A percentile compares a stretch with the other conserved stretches of the same genome.
Evolutionary conservation across 1,140 invertebrate species (phyloP).

Genomic region (Drosophila setifemur): DNA sequence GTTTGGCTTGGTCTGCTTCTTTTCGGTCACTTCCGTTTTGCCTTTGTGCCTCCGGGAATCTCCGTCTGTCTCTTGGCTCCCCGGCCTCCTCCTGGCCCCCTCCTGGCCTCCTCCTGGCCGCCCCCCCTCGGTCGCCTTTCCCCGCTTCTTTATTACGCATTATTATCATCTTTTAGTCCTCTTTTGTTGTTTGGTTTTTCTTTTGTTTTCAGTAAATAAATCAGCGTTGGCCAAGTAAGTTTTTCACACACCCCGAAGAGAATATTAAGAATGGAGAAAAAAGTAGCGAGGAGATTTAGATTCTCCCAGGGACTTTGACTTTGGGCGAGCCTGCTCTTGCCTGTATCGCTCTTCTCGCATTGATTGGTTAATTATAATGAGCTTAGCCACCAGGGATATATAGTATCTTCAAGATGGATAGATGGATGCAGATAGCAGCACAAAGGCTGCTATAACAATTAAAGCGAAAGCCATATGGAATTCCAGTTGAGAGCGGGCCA

Average conservation of each 20-base stretch:
- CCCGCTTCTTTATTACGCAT: conserved; percentile 75
- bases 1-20: conserved; percentile 45
- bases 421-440: too few species aligned
- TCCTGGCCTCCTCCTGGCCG: conserved; percentile 1
- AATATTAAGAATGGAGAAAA: too few species aligned
- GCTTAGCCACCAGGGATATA: conserved; percentile 51
- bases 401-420: too few species aligned
- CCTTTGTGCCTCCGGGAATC: conserved; percentile 42
- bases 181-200: conserved; percentile 41
- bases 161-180: conserved; percentile 51
- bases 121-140: not conserved
- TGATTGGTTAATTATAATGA: conserved; percentile 78
- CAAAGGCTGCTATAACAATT: too few species aligned
- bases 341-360: conserved; percentile 41
- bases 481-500: too few species aligned
- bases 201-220: conserved; percentile 79
- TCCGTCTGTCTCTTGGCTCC: conserved; percentile 8
- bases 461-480: too few species aligned
- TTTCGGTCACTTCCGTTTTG: conserved; percentile 69
- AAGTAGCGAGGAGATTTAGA: not conserved
- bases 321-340: conserved; percentile 23
- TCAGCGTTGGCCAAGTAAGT: conserved; percentile 73
- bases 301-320: conserved; percentile 20
- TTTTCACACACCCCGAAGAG: conserved; percentile 45
- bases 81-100: too few species aligned